phyloP scores from a whole-genome alignment of 2,888 invertebrate species.

The Gymnoscelis rufifasciata region DNA sequence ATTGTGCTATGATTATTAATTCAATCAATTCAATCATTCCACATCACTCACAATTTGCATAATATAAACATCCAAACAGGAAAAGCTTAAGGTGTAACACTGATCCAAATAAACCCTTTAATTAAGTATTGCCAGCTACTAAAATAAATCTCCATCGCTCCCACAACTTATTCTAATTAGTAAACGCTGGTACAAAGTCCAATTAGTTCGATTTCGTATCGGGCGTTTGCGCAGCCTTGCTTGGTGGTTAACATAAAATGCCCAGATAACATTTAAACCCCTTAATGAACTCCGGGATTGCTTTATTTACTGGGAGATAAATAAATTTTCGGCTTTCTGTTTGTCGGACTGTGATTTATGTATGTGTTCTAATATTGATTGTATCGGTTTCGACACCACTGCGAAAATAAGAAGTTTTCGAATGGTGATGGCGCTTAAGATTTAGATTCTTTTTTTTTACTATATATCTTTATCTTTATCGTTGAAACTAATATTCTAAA shows the following conservation, averaged over 20 bases:
- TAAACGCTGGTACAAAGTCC: constrained; percentile 49
- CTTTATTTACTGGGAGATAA: constrained; percentile 57
- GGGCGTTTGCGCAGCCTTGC: constrained; percentile 38
- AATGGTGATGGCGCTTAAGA: not conserved
- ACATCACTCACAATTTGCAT: no score
- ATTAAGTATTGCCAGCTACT: constrained; percentile 24
- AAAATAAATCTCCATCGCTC: constrained; percentile 45
- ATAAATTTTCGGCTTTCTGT: constrained; percentile 53
- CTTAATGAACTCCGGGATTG: constrained; percentile 65
- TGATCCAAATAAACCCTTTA: constrained; percentile 20
- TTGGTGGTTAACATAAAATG: constrained; percentile 64
- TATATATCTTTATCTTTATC: no score
- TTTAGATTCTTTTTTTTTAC: no score
- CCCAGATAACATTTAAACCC: constrained; percentile 67
- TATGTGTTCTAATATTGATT: constrained; percentile 37
- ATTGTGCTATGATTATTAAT: no score
- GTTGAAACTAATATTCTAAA: no score
- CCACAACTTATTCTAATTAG: constrained; percentile 66
- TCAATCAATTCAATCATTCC: no score
- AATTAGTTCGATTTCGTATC: constrained; percentile 65
- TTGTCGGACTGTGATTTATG: constrained; percentile 38
- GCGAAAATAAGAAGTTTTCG: not conserved
- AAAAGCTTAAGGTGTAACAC: not conserved
- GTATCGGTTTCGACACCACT: constrained; percentile 29
- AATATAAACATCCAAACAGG: no score